Conservation (phyloP, 2,113 vertebrate genomes). For the Rattus rattus region DNA sequence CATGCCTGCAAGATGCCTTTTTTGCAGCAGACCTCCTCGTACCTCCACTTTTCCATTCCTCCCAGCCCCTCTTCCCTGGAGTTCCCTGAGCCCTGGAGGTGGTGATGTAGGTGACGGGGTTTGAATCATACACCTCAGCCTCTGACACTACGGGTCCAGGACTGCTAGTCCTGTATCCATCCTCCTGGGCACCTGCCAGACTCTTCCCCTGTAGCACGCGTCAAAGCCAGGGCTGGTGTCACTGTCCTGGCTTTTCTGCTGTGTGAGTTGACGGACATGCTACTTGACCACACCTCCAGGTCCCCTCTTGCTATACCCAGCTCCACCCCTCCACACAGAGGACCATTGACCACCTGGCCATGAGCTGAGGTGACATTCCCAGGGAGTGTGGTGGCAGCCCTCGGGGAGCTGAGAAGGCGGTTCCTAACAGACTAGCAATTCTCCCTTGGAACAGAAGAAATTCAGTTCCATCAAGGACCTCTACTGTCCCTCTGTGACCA, state of each 20-base stretch:
- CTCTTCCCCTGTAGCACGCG: background rate
- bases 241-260: background rate
- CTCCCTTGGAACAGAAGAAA: constrained; percentile 61
- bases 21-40: too few species aligned
- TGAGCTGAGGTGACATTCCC: background rate
- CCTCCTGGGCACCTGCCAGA: background rate
- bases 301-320: background rate
- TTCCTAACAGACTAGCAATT: background rate
- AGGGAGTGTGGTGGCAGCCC: background rate
- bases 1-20: background rate
- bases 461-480: constrained; percentile 10
- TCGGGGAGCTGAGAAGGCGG: background rate
- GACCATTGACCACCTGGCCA: background rate
- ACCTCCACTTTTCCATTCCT: background rate
- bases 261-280: background rate
- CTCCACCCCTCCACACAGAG: background rate
- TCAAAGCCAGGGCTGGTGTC: background rate
- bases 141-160: accelerated
- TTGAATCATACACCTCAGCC: background rate
- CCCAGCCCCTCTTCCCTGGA: too few species aligned
- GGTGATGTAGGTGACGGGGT: background rate
- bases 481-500: background rate
- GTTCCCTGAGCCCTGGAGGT: background rate
- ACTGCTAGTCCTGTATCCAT: accelerated
- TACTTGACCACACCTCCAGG: accelerated